Evolutionary conservation across 2,797 vertebrate genomes (phyloP), one percentile per base, ranked within the genome.

Genomic region (Antennarius maculatus): DNA sequence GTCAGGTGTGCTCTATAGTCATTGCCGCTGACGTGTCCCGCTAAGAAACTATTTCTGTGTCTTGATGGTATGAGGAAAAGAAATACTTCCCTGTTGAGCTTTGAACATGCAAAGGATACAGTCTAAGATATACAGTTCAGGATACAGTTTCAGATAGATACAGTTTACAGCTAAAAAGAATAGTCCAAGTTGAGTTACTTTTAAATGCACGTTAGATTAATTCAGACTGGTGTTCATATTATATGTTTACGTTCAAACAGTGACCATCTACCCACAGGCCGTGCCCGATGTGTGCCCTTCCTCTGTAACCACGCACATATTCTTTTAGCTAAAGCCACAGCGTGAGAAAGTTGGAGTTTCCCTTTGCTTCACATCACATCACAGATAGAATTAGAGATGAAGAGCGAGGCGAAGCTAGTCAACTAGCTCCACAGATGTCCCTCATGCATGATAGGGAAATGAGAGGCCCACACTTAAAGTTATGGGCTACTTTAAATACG

Each of bases 321-420:
- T 85, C 55, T 70, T 72, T 76, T 63, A 88, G 84, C 86, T 88
- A 86, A 89, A 88, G 86, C 86, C 81, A 27, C 79, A 85, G 76
- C 74, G 84, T 89, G 84, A 84, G 84, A 90, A 88, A 88, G 74
- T 74, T 66, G 23, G 37, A 70, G 74, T 90, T 89, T 80, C 86
- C 58, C 74, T 88, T 89, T 79, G 69, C 71, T 56, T 56, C 51
- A 74, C 77, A 67, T 69, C 81, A 67, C 77, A 67, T 69, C 81
- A 69, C 71, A 63, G 49, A 69, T 31, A 37, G 51, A 46, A 66
- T 54, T 51, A 69, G 74, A 82, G 77, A 78, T 81, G 81, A 76
- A 77, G 71, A 5, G 77, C 76, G 43, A 68, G 16, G 3, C 56
- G 84, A 59, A 61, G 50, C 47, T 48, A 64, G 13, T 3, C 0